These are phyloP conservation scores for Chalcis sispes DNA, from an alignment of 2,888 invertebrate species.

Conservation along the genomic window DNA sequence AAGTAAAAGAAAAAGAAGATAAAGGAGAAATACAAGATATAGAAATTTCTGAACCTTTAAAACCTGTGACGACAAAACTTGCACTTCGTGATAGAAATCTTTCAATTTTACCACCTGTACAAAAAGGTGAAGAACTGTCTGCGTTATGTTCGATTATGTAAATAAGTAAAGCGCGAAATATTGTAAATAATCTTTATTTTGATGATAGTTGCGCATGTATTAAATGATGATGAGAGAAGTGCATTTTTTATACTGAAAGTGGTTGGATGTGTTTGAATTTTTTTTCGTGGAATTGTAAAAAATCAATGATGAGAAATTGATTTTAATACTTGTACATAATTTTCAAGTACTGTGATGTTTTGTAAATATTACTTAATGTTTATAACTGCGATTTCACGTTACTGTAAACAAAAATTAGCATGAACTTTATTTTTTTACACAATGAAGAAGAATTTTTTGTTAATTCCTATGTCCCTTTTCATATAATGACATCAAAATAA, in stretches of 20 bases:
- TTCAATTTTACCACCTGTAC: conserved; percentile 83
- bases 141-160: conserved; percentile 93
- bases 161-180: conserved; percentile 62
- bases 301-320: conserved; percentile 34
- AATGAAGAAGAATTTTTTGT: conserved; percentile 59
- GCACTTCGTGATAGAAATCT: conserved; percentile 82
- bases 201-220: conserved; percentile 23
- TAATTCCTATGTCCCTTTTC: conserved; percentile 46
- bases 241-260: conserved; percentile 48
- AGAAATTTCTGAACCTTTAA: conserved; percentile 67
- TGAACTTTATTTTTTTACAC: conserved; percentile 56
- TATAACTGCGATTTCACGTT: conserved; percentile 54
- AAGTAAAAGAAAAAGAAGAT: conserved; percentile 61
- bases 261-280: conserved; percentile 1
- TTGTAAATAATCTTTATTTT: conserved; percentile 55
- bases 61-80: conserved; percentile 80
- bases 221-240: conserved; percentile 25
- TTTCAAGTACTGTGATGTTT: conserved; percentile 59
- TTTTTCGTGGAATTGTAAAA: conserved; percentile 21
- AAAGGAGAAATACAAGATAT: conserved; percentile 64
- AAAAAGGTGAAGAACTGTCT: conserved; percentile 87
- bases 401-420: conserved; percentile 53
- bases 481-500: conserved; percentile 15
- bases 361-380: conserved; percentile 58
- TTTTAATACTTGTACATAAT: conserved; percentile 56